These are phyloP conservation scores for Myrmecobius fasciatus DNA, from an alignment of 2,113 vertebrate species.

Conservation along the genomic window DNA sequence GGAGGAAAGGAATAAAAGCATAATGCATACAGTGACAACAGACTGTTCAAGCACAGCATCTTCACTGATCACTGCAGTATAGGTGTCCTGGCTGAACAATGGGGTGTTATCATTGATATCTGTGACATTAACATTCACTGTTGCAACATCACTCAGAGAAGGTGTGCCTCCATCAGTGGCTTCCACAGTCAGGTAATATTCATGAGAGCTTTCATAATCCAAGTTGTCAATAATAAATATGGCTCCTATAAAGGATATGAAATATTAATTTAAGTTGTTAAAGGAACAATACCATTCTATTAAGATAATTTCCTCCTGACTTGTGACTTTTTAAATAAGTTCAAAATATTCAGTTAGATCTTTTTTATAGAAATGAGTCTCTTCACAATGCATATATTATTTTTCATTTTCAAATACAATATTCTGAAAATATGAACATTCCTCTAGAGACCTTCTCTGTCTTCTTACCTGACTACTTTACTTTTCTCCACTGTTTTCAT, in stretches of 20 bases:
- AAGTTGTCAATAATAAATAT: constrained; percentile 92
- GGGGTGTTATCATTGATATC: constrained; percentile 97
- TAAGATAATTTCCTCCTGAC: neutral
- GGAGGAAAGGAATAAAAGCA: neutral
- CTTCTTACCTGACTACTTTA: neutral
- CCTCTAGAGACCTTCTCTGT: neutral
- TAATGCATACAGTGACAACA: constrained; percentile 87
- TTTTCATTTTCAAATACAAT: constrained; percentile 13
- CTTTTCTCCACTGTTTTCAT: neutral
- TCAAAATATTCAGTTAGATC: neutral
- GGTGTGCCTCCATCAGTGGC: constrained; percentile 95
- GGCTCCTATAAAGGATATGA: constrained; percentile 83
- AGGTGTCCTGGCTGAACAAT: constrained; percentile 92
- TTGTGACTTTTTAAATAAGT: neutral
- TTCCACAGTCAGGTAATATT: constrained; percentile 96
- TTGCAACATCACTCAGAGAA: constrained; percentile 93
- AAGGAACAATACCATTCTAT: neutral
- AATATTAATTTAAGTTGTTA: neutral
- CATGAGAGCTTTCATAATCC: constrained; percentile 95
- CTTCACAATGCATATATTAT: neutral
- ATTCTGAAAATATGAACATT: neutral
- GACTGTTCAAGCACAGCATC: constrained; percentile 91
- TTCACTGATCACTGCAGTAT: constrained; percentile 93
- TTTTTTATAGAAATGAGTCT: neutral
- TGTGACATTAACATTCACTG: constrained; percentile 95